Evolutionary conservation across 2,888 invertebrate genomes (phyloP).

Genomic region (Leptinotarsa rubiginosa): DNA sequence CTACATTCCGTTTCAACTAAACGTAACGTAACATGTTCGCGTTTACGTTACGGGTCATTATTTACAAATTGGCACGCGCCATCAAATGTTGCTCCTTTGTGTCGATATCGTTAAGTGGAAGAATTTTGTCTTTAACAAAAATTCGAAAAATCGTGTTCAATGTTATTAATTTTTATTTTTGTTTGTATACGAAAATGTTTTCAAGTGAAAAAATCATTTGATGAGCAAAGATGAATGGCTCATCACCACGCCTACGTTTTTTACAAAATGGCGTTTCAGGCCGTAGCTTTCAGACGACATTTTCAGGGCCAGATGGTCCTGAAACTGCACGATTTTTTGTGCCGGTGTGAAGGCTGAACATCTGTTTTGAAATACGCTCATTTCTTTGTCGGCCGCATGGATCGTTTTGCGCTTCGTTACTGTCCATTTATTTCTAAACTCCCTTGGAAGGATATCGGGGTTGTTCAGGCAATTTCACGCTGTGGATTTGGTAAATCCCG

Average conservation of each 20-base stretch:
- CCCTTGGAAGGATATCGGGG: not conserved
- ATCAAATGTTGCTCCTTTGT: too few relatives aligned
- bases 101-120: too few relatives aligned
- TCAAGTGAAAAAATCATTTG: slow-evolving; percentile 35
- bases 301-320: slow-evolving; percentile 20
- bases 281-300: slow-evolving; percentile 25
- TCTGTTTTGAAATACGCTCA: slow-evolving; percentile 33
- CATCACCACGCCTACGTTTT: slow-evolving; percentile 45
- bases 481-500: slow-evolving; percentile 11
- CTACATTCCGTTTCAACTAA: too few relatives aligned
- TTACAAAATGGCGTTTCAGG: slow-evolving; percentile 43
- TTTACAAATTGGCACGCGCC: too few relatives aligned
- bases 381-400: slow-evolving; percentile 37
- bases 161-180: slow-evolving; percentile 5
- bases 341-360: slow-evolving; percentile 30
- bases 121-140: too few relatives aligned
- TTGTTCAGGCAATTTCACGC: slow-evolving; percentile 21
- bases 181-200: slow-evolving; percentile 24
- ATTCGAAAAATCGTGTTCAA: too few relatives aligned
- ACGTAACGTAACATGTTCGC: too few relatives aligned
- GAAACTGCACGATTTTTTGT: slow-evolving; percentile 24
- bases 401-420: slow-evolving; percentile 38
- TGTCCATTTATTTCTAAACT: slow-evolving; percentile 34
- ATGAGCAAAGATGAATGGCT: slow-evolving; percentile 48
- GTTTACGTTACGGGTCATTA: too few relatives aligned